Evolutionary conservation across 2,797 vertebrate genomes (phyloP).

Genomic region (Meriones psammophilus): DNA sequence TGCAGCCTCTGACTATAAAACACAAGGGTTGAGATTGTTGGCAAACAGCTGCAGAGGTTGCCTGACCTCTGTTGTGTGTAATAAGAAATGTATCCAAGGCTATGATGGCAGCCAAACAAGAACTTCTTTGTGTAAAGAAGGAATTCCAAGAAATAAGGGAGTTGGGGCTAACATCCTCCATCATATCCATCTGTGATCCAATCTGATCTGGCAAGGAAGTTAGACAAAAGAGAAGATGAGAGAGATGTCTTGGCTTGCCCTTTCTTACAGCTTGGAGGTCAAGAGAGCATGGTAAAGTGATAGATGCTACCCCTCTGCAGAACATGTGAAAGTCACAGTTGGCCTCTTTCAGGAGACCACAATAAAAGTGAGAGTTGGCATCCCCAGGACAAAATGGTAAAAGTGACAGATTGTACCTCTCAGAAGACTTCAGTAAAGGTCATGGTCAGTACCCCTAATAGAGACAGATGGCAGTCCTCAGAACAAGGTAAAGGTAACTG

Average conservation of each 20-base stretch:
- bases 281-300: not conserved
- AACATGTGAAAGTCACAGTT: not conserved
- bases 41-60: not conserved
- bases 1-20: not conserved
- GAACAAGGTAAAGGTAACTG: not conserved
- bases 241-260: not conserved
- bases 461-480: too few relatives aligned
- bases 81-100: not conserved
- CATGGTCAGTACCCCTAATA: not conserved
- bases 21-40: not conserved
- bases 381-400: too few relatives aligned
- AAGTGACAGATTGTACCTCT: too few relatives aligned
- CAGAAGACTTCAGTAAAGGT: too few relatives aligned
- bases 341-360: not conserved
- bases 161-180: not conserved
- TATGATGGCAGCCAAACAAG: not conserved
- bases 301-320: not conserved
- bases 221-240: not conserved
- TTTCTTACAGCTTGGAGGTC: not conserved
- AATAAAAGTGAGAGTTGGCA: too few relatives aligned
- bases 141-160: not conserved
- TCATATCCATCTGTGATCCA: too few relatives aligned
- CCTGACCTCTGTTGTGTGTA: not conserved
- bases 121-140: not conserved
- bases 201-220: not conserved